phyloP scores from a whole-genome alignment of 2,113 vertebrate genomes.

The Erinaceus europaeus region DNA sequence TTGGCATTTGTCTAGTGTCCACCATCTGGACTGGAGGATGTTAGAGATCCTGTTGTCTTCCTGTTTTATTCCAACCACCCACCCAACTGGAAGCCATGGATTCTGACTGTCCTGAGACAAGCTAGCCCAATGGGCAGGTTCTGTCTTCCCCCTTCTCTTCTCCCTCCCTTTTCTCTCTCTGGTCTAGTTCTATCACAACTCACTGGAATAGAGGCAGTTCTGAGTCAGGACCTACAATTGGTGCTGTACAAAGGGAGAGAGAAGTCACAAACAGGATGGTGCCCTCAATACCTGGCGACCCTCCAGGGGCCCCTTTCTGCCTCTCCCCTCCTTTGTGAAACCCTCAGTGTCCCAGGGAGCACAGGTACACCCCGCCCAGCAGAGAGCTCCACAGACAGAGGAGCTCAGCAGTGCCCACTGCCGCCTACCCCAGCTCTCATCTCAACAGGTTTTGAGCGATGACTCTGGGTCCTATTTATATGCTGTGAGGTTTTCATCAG shows the following conservation, averaged over 20 bases:
- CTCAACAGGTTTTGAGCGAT: background rate
- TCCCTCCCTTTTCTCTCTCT: too few species aligned
- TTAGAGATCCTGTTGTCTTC: too few species aligned
- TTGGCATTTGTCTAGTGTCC: fast-evolving
- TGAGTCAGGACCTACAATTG: too few species aligned
- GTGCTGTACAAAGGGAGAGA: too few species aligned
- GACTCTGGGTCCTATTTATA: background rate
- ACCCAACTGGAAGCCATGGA: fast-evolving
- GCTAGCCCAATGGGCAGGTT: too few species aligned
- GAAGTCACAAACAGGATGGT: background rate
- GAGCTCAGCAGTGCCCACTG: background rate
- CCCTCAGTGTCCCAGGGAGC: background rate
- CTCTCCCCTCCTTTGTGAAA: background rate
- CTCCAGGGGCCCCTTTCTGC: background rate
- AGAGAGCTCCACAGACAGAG: too few species aligned
- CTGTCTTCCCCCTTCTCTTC: background rate
- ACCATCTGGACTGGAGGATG: too few species aligned
- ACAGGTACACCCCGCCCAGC: background rate
- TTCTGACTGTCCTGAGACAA: background rate
- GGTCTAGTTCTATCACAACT: fast-evolving
- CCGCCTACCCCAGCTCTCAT: background rate
- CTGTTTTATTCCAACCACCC: background rate
- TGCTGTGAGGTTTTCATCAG: background rate
- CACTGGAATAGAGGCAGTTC: background rate
- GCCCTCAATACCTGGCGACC: background rate